Conservation (phyloP, 2,888 invertebrate genomes). For the Schizaphis graminum region DNA sequence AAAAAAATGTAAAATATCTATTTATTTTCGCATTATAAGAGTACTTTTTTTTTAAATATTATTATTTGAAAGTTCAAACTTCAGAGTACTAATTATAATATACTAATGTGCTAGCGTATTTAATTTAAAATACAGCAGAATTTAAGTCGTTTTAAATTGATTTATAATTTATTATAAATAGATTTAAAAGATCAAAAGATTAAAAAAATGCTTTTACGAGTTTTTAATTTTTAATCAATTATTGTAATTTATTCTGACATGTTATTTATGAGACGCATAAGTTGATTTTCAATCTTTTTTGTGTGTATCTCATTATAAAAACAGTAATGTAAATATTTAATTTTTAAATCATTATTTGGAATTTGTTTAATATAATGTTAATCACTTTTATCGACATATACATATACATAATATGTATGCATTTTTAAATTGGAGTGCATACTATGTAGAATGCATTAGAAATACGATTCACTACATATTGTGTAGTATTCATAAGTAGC, state of each 20-base stretch:
- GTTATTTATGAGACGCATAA: not conserved
- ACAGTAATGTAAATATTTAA: not conserved
- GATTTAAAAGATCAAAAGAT: constrained; percentile 13
- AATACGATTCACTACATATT: not conserved
- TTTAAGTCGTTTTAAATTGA: not conserved
- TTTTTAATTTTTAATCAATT: constrained; percentile 27
- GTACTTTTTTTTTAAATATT: not conserved
- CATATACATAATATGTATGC: too few relatives aligned
- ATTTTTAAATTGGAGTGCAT: not conserved
- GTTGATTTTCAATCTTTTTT: not conserved
- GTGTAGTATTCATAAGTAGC: not conserved
- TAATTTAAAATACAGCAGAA: not conserved
- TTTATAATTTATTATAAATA: not conserved
- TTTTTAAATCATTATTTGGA: not conserved
- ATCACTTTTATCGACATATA: not conserved
- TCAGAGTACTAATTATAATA: not conserved
- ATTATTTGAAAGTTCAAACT: not conserved
- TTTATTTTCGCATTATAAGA: not conserved
- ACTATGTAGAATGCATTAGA: not conserved
- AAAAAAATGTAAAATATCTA: not conserved
- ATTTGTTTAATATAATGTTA: not conserved
- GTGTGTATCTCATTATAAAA: not conserved
- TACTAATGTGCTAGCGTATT: not conserved
- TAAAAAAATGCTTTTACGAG: constrained; percentile 7
- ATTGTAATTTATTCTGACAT: constrained; percentile 32